Conservation (phyloP, 2,888 invertebrate genomes). For the Hypomecis atomaria region DNA sequence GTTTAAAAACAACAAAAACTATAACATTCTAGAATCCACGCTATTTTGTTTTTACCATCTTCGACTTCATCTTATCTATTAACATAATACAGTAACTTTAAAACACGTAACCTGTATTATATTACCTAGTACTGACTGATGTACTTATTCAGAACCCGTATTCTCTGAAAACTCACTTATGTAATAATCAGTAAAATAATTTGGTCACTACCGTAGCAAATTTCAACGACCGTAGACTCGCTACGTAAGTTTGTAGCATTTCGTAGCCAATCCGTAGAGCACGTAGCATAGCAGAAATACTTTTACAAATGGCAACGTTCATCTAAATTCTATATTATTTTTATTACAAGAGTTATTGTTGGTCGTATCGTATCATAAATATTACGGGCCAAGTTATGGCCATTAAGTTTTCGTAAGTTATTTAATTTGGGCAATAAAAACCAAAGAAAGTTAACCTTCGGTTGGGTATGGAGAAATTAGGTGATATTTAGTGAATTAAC, state of each 20-base stretch:
- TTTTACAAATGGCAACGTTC: neutral
- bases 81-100: too few species aligned
- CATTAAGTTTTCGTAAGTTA: slow-evolving; percentile 25
- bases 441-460: neutral
- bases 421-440: slow-evolving; percentile 18
- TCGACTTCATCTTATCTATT: too few species aligned
- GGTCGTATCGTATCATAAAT: slow-evolving; percentile 20
- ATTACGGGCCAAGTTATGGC: slow-evolving; percentile 22
- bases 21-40: too few species aligned
- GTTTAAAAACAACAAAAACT: too few species aligned
- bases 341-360: slow-evolving; percentile 11
- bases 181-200: neutral
- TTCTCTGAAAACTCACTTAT: too few species aligned
- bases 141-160: too few species aligned
- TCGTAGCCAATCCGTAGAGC: slow-evolving; percentile 11
- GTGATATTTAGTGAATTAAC: neutral
- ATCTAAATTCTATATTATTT: slow-evolving; percentile 1
- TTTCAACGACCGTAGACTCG: neutral
- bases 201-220: slow-evolving; percentile 1
- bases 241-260: slow-evolving; percentile 11
- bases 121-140: too few species aligned
- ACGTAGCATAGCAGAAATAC: slow-evolving; percentile 12
- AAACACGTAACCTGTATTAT: too few species aligned
- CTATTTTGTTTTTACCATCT: too few species aligned
- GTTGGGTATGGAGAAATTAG: neutral